Evolutionary conservation across 1,140 invertebrate species (phyloP).

Genomic region (Drosophila parabipectinata): DNA sequence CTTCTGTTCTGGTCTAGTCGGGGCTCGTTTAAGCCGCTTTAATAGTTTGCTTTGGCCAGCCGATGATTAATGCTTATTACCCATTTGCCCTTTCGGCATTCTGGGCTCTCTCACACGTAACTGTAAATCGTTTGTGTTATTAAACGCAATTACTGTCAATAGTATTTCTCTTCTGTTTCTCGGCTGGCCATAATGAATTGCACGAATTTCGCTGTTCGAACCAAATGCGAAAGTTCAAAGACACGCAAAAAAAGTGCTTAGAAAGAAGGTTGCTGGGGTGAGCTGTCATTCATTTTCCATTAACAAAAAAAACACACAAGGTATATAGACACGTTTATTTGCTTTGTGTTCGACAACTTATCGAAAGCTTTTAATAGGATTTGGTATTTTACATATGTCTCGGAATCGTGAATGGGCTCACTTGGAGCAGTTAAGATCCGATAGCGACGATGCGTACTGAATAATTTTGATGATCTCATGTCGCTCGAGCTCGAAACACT

Average conservation of each 20-base stretch:
- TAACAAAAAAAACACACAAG: slow-evolving; percentile 46
- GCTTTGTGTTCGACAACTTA: slow-evolving; percentile 38
- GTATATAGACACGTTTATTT: slow-evolving; percentile 25
- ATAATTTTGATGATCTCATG: slow-evolving; percentile 70
- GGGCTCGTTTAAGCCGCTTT: slow-evolving; percentile 48
- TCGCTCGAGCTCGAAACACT: slow-evolving; percentile 29
- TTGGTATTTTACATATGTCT: slow-evolving; percentile 72
- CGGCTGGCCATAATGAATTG: slow-evolving; percentile 65
- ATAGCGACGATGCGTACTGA: slow-evolving; percentile 50
- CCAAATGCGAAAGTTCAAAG: slow-evolving; percentile 76
- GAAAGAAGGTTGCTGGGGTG: background rate
- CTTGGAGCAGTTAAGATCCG: slow-evolving; percentile 23
- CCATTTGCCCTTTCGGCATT: slow-evolving; percentile 49
- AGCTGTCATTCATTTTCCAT: slow-evolving; percentile 65
- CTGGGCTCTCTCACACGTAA: slow-evolving; percentile 46
- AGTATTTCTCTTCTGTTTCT: slow-evolving; percentile 38
- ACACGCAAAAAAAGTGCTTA: slow-evolving; percentile 42
- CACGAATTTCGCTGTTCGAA: slow-evolving; percentile 56
- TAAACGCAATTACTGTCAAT: slow-evolving; percentile 79
- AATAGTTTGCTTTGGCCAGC: slow-evolving; percentile 50
- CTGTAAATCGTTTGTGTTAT: slow-evolving; percentile 71
- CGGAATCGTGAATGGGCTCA: slow-evolving; percentile 46
- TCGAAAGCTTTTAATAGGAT: slow-evolving; percentile 78
- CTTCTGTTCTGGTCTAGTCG: background rate
- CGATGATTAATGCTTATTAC: slow-evolving; percentile 71